Conservation (phyloP, 2,888 invertebrate genomes). For the Nomada goodeniana region DNA sequence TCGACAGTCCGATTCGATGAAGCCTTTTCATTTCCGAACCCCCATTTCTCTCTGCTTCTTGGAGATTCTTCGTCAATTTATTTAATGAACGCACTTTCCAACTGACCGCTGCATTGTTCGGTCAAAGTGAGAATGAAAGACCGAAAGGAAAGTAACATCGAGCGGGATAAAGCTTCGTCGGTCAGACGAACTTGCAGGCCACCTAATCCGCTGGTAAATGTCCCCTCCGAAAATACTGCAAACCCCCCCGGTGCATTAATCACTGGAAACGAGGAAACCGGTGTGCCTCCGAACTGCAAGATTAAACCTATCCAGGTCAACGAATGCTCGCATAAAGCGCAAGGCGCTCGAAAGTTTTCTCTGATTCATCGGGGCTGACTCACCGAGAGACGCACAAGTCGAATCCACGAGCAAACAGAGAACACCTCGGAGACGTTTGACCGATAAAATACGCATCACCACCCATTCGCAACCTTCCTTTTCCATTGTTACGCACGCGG, state of each 20-base stretch:
- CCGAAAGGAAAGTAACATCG: not conserved
- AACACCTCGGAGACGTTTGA: not conserved
- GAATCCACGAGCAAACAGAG: not conserved
- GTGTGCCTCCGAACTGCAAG: conserved; percentile 3
- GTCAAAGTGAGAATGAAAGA: not conserved
- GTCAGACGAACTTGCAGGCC: no score
- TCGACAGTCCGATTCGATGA: no score
- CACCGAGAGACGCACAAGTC: not conserved
- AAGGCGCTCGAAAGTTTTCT: conserved; percentile 33
- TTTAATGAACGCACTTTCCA: not conserved
- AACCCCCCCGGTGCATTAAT: not conserved
- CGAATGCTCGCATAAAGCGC: conserved; percentile 18
- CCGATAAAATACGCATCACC: not conserved
- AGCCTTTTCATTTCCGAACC: no score
- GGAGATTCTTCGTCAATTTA: not conserved
- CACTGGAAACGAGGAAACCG: not conserved
- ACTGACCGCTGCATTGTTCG: not conserved
- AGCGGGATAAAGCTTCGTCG: no score
- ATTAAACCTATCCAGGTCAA: conserved; percentile 36
- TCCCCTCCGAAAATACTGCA: conserved; percentile 14
- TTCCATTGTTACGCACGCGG: not conserved
- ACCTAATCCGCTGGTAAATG: no score
- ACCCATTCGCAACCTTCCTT: no score
- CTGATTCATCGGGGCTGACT: conserved; percentile 41
- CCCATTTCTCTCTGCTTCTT: not conserved